Conservation (phyloP, 2,113 vertebrate genomes). For the Centropus bengalensis region DNA sequence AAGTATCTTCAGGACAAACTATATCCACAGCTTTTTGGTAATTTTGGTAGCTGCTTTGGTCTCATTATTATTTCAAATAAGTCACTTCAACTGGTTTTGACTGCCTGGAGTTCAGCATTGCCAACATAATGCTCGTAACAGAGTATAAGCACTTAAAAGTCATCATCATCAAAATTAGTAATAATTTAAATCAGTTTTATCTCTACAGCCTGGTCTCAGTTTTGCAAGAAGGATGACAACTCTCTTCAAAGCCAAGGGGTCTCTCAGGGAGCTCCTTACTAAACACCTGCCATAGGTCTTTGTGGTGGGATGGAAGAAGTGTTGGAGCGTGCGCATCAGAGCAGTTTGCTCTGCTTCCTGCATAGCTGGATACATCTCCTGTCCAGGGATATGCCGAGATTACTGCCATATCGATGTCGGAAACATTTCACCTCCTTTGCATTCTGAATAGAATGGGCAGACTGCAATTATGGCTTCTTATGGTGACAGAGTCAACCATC, state of each 20-base stretch:
- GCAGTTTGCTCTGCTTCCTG: neutral
- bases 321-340: neutral
- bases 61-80: constrained; percentile 18
- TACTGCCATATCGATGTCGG: neutral
- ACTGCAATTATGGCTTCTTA: neutral
- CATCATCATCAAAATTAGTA: neutral
- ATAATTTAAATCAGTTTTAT: neutral
- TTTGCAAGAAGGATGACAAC: neutral
- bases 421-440: neutral
- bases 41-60: constrained; percentile 10
- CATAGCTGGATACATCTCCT: neutral
- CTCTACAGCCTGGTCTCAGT: neutral
- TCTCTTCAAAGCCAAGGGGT: neutral
- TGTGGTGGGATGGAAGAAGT: neutral
- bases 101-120: neutral
- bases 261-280: neutral
- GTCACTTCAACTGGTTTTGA: neutral
- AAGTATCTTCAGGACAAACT: neutral
- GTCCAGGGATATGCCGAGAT: neutral
- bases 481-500: neutral
- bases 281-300: neutral
- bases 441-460: neutral
- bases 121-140: neutral
- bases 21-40: constrained; percentile 1
- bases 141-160: neutral